phyloP scores from a whole-genome alignment of 2,888 invertebrate species.

The Nemapogon koenigi region DNA sequence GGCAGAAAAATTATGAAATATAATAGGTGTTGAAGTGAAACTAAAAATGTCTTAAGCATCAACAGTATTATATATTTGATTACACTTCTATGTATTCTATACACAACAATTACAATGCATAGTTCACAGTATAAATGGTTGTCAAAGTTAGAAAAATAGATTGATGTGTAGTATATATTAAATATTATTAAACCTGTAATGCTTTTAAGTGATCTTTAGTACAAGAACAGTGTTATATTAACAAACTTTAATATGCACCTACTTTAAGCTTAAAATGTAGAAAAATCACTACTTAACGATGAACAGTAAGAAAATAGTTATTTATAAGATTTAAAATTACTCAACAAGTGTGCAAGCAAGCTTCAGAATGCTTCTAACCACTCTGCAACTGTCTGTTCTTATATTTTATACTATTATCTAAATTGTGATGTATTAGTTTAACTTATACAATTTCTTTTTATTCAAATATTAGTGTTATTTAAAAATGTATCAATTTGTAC shows the following conservation, averaged over 20 bases:
- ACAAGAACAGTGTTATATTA: too few species aligned
- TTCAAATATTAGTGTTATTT: too few species aligned
- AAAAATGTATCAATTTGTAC: background rate
- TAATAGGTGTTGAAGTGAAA: background rate
- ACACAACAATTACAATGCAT: slow-evolving; percentile 31
- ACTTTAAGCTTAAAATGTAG: slow-evolving; percentile 2
- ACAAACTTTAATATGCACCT: slow-evolving; percentile 3
- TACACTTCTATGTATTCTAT: slow-evolving; percentile 41
- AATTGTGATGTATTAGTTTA: too few species aligned
- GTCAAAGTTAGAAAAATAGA: slow-evolving; percentile 5
- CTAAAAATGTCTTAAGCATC: slow-evolving; percentile 38
- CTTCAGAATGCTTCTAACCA: slow-evolving; percentile 22
- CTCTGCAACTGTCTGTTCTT: slow-evolving; percentile 3
- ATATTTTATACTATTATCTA: background rate
- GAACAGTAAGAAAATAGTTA: slow-evolving; percentile 42
- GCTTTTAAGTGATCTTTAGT: too few species aligned
- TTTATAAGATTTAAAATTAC: slow-evolving; percentile 34
- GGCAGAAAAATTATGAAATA: too few species aligned
- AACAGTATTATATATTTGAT: slow-evolving; percentile 60
- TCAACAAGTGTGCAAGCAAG: slow-evolving; percentile 46
- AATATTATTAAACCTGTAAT: too few species aligned
- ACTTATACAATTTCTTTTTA: too few species aligned
- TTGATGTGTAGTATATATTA: too few species aligned
- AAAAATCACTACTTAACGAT: slow-evolving; percentile 10
- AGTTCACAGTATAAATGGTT: slow-evolving; percentile 1